phyloP scores from a whole-genome alignment of 2,113 vertebrate species.

The Poeciliopsis turrubarensis region DNA sequence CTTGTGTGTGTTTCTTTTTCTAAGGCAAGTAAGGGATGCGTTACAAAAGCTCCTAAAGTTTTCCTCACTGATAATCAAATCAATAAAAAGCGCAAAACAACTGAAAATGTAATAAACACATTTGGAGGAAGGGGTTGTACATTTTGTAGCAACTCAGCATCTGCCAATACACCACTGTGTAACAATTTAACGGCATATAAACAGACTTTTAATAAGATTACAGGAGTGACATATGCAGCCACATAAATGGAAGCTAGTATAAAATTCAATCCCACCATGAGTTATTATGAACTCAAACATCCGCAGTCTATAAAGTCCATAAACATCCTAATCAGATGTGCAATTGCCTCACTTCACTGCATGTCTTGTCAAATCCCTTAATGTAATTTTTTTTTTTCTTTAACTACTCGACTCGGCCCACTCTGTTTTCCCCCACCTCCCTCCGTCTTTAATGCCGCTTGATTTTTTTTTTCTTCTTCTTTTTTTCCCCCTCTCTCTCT shows the following conservation, averaged over 20 bases:
- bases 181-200: background rate
- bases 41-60: background rate
- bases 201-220: background rate
- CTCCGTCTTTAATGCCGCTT: constrained; percentile 33
- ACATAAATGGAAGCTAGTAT: background rate
- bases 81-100: background rate
- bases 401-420: constrained; percentile 8
- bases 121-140: no score
- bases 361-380: background rate
- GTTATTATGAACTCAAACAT: background rate
- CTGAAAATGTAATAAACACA: no score
- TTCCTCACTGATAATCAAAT: background rate
- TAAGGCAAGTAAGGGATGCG: no score
- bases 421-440: constrained; percentile 21
- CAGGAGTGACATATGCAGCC: background rate
- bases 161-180: background rate
- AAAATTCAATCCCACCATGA: background rate
- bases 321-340: background rate
- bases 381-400: background rate
- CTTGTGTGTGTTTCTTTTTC: no score
- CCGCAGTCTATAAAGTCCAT: background rate
- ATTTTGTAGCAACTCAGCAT: background rate
- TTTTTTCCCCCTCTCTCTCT: background rate
- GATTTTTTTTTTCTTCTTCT: constrained; percentile 7
- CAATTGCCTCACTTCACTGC: background rate